Evolutionary conservation across 92 coral and sea anemone genomes (phyloP).

Genomic region (Anthopleura xanthogrammica): DNA sequence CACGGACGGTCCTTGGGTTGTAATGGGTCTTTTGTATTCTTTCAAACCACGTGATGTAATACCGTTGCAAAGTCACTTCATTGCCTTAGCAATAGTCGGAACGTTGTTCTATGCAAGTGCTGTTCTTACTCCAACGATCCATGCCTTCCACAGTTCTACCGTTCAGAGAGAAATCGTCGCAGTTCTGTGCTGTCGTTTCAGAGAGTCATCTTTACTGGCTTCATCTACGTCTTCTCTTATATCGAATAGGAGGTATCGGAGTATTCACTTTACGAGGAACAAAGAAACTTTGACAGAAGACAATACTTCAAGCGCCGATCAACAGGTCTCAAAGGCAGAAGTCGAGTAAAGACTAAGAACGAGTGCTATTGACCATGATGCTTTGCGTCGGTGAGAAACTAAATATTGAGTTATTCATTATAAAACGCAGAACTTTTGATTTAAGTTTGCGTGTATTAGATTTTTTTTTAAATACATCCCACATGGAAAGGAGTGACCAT

Average conservation of each 20-base stretch:
- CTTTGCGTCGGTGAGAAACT: background rate
- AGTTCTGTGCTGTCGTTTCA: slow-evolving; percentile 25
- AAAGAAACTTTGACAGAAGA: background rate
- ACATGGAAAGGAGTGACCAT: background rate
- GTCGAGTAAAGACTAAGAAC: background rate
- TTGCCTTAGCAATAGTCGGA: slow-evolving; percentile 22
- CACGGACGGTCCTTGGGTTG: slow-evolving; percentile 43
- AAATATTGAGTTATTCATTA: too few species aligned
- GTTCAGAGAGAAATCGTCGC: slow-evolving; percentile 28
- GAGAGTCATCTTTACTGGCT: background rate
- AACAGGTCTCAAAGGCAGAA: background rate
- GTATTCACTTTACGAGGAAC: slow-evolving; percentile 8
- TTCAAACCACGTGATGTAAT: slow-evolving; percentile 19
- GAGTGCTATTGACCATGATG: background rate
- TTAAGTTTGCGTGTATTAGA: too few species aligned
- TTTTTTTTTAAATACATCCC: background rate
- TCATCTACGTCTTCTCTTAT: background rate
- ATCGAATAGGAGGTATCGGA: slow-evolving; percentile 10
- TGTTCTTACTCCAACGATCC: slow-evolving; percentile 28
- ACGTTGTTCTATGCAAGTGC: slow-evolving; percentile 41
- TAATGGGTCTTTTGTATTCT: slow-evolving; percentile 25
- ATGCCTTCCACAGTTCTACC: slow-evolving; percentile 39
- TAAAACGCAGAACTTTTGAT: too few species aligned
- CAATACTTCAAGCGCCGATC: background rate
- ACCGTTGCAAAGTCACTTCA: slow-evolving; percentile 21